Base-by-base conservation (phyloP, 1,140 invertebrate species). In the Scaptomyza graminum region DNA sequence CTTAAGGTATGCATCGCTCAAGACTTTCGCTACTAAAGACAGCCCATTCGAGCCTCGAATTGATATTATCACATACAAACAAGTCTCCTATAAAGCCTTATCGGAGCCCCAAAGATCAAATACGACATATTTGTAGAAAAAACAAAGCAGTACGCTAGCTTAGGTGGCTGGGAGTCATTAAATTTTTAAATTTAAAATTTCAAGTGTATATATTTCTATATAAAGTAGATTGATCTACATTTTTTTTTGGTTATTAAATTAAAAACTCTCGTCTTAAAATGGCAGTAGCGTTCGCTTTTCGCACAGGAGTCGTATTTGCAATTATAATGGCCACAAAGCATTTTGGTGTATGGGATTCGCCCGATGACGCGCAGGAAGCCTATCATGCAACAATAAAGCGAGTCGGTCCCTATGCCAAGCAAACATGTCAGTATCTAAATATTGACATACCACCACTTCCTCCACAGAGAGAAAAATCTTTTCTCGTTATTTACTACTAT, bases 111-210 rank as follows among this genome's bases (percentile, higher is more conserved):
- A 28, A 88, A 88, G 51, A 87, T 88, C 15, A 87, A 87, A 49
- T 72, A 88, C 25, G 82, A 87, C 28, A 44, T n/a, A 81, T 78
- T 0, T 85, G 82, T 56, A 49, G 28, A 70, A 15, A 85, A 85
- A 60, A 46, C 18, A 51, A 25, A 85, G 61, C 49, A 51, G 16
- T n/a, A 34, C 46, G n/a, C n/a, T 59, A n/a, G 9, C 51, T 13
- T 69, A 82, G 62, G 50, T 5, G 18, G 31, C 43, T n/a, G 5
- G 12, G n/a, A 51, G 11, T 57, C 7, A 9, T 18, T 46, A 22
- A 9, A 31, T 7, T 47, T 44, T 9, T 22, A 51, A 0, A 59
- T 50, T 71, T 62, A 43, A 77, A 64, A 69, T 62, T 65, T 37
- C 12, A 16, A 54, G 18, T 49, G 28, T 28, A 6, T 28, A 0